Evolutionary conservation across 2,797 vertebrate genomes (phyloP).

Genomic region (Podarcis siculus): DNA sequence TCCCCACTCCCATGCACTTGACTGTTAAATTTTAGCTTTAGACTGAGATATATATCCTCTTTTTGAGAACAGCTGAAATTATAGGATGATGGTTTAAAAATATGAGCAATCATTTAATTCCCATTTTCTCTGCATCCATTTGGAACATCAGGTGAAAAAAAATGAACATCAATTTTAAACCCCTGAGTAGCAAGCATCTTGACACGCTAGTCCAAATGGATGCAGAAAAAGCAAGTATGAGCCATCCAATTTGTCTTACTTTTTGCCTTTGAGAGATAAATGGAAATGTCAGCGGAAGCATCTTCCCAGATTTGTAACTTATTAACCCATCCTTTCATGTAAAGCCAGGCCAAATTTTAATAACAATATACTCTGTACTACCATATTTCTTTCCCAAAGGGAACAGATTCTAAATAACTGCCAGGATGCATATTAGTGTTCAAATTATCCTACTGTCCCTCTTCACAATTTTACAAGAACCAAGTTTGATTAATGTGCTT

Average conservation of each 20-base stretch:
- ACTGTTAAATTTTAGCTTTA: conserved; percentile 26
- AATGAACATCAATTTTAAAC: conserved; percentile 10
- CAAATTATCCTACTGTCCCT: background rate
- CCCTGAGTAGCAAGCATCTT: background rate
- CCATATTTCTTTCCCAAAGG: background rate
- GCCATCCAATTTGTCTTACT: conserved; percentile 16
- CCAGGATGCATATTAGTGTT: background rate
- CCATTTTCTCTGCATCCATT: conserved; percentile 25
- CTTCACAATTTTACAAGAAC: background rate
- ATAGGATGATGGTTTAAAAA: conserved; percentile 32
- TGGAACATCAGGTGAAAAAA: conserved; percentile 15
- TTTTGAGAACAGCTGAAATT: conserved; percentile 4
- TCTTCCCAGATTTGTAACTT: conserved; percentile 15
- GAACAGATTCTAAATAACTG: background rate
- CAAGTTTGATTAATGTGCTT: background rate
- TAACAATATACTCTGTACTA: background rate
- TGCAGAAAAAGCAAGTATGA: conserved; percentile 16
- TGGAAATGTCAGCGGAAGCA: conserved; percentile 8
- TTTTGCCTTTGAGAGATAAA: conserved; percentile 44
- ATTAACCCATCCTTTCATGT: background rate
- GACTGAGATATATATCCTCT: background rate
- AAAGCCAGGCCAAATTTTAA: background rate
- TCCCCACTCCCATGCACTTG: background rate
- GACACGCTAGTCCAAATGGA: conserved; percentile 2
- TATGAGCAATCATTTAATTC: conserved; percentile 6